These are phyloP conservation scores for Pyrgilauda ruficollis DNA, from an alignment of 2,113 vertebrate genomes.

Conservation along the genomic window DNA sequence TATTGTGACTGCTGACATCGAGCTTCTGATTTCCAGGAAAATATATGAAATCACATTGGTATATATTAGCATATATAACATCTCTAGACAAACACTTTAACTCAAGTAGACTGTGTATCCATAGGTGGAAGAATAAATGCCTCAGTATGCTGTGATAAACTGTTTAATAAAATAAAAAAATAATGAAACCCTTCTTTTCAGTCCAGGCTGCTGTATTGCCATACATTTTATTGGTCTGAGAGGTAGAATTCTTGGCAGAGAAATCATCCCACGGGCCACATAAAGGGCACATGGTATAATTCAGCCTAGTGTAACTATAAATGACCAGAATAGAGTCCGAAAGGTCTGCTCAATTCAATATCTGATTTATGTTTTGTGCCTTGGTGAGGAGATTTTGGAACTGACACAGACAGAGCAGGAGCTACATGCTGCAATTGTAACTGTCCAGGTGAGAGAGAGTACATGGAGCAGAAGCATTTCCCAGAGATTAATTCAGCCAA, in stretches of 20 bases:
- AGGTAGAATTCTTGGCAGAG: slow-evolving; percentile 36
- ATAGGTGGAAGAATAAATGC: slow-evolving; percentile 4
- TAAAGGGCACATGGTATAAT: slow-evolving; percentile 37
- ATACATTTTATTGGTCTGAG: slow-evolving; percentile 26
- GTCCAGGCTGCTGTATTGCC: not conserved
- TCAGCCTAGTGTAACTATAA: slow-evolving; percentile 21
- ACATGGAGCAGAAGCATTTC: slow-evolving; percentile 32
- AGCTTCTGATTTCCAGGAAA: slow-evolving; percentile 26
- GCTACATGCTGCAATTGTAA: not conserved
- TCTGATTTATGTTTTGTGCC: not conserved
- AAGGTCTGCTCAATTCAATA: slow-evolving; percentile 27
- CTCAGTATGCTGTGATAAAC: not conserved
- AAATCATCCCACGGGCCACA: not conserved
- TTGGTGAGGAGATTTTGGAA: not conserved
- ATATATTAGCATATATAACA: not conserved
- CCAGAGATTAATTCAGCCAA: slow-evolving; percentile 54
- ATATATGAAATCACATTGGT: not conserved
- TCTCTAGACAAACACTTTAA: slow-evolving; percentile 15
- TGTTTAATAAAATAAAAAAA: slow-evolving; percentile 48
- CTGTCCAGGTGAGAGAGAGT: not conserved
- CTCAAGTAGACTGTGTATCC: not conserved
- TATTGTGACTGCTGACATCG: not conserved
- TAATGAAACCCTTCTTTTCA: slow-evolving; percentile 31
- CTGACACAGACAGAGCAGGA: not conserved
- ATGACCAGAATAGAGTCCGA: slow-evolving; percentile 9